phyloP scores from a whole-genome alignment of 1,140 invertebrate species.

The Pectinophora gossypiella region DNA sequence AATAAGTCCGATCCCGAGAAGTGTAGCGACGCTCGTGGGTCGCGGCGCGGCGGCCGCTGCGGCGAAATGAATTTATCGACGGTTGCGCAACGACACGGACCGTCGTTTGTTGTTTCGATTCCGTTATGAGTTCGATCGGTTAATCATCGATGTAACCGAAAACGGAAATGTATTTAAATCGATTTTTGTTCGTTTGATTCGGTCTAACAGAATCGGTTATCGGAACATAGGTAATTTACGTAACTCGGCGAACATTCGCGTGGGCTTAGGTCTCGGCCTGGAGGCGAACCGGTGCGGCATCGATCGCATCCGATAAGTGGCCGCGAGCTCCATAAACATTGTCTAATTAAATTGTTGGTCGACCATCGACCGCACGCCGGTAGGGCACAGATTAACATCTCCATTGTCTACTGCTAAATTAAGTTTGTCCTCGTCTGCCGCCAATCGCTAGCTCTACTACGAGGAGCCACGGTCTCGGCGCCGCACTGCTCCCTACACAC shows the following conservation, averaged over 20 bases:
- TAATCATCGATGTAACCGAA: constrained; percentile 25
- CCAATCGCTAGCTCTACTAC: constrained; percentile 42
- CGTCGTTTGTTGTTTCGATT: constrained; percentile 31
- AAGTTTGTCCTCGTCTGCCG: constrained; percentile 42
- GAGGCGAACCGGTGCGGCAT: constrained; percentile 11
- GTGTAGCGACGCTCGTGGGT: neutral
- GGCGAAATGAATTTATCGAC: constrained; percentile 25
- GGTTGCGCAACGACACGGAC: constrained; percentile 36
- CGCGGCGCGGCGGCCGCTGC: constrained; percentile 12
- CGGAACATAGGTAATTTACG: constrained; percentile 14
- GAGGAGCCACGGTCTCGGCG: neutral
- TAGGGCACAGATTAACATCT: constrained; percentile 55
- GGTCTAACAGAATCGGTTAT: neutral
- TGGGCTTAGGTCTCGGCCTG: constrained; percentile 20
- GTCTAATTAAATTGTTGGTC: constrained; percentile 64
- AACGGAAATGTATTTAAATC: constrained; percentile 27
- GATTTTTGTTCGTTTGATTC: no score
- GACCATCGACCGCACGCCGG: constrained; percentile 38
- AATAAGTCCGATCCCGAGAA: neutral
- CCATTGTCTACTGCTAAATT: constrained; percentile 65
- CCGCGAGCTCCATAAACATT: constrained; percentile 50
- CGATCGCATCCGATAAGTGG: constrained; percentile 36
- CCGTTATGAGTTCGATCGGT: constrained; percentile 33
- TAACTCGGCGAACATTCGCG: constrained; percentile 19
- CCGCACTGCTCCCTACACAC: neutral